A percentile compares a stretch with the other conserved stretches of the same genome.
Conservation (phyloP, 2,888 invertebrate species). For the Tenthredo distinguenda region DNA sequence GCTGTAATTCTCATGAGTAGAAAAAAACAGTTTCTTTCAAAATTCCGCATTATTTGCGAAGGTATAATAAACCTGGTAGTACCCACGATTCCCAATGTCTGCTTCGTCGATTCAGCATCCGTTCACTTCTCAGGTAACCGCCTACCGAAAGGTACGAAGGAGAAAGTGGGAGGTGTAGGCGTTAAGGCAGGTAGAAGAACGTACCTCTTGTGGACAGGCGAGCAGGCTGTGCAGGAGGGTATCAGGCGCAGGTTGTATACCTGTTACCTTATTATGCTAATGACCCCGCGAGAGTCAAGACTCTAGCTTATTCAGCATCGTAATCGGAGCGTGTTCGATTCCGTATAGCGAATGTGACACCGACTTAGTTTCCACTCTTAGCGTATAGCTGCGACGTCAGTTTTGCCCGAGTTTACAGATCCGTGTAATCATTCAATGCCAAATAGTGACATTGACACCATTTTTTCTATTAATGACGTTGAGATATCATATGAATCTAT, state of each 20-base stretch:
- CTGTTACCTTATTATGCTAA: conserved; percentile 41
- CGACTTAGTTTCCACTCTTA: not conserved
- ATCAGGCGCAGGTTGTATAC: conserved; percentile 43
- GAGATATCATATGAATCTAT: not conserved
- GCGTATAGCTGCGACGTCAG: not conserved
- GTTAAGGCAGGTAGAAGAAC: conserved; percentile 72
- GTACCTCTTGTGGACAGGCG: conserved; percentile 71
- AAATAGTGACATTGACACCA: not conserved
- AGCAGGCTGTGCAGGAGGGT: conserved; percentile 61
- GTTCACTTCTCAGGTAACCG: not conserved
- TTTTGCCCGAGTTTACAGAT: not conserved
- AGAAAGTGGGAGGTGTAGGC: conserved; percentile 69
- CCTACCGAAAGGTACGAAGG: conserved; percentile 45
- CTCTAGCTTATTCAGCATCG: conserved; percentile 20
- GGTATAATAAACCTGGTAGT: not conserved
- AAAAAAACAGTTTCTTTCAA: not conserved
- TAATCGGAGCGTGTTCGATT: conserved; percentile 37
- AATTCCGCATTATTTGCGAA: not conserved
- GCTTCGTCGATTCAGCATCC: not conserved
- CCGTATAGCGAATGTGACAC: conserved; percentile 6
- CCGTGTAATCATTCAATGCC: not conserved
- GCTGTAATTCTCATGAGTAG: not conserved
- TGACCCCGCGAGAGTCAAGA: conserved; percentile 20
- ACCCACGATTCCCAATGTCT: not conserved
- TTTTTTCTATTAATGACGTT: not conserved